Evolutionary conservation across 2,113 vertebrate genomes (phyloP).

Genomic region (Motacilla tschutschensis): DNA sequence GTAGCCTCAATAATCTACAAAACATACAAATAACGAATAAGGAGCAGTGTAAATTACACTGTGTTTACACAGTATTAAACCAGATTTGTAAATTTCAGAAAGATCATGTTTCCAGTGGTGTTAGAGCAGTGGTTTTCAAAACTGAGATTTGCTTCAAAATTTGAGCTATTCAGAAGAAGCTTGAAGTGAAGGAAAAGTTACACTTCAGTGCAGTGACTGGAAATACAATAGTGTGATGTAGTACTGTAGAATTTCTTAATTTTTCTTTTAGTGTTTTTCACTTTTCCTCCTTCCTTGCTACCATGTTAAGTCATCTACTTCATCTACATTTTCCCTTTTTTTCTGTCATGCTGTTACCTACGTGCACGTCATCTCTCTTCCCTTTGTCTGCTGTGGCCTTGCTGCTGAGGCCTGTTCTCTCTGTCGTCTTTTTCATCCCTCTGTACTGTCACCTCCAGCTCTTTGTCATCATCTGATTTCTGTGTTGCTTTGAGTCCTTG

Average conservation of each 20-base stretch:
- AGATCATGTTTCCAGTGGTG: background rate
- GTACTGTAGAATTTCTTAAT: background rate
- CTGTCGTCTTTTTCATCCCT: background rate
- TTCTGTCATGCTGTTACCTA: background rate
- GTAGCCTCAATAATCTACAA: background rate
- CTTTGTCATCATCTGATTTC: background rate
- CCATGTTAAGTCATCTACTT: background rate
- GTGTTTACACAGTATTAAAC: background rate
- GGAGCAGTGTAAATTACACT: background rate
- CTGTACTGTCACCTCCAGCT: background rate
- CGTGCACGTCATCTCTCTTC: background rate
- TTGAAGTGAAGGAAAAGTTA: background rate
- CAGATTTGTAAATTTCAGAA: background rate
- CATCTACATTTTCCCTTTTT: background rate
- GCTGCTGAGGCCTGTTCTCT: background rate
- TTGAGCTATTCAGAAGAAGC: background rate
- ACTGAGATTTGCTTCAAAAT: background rate
- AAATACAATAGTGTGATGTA: background rate
- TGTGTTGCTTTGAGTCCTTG: background rate
- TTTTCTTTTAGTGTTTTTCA: background rate
- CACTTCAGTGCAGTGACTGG: background rate
- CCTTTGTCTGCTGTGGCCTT: background rate
- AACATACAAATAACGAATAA: background rate
- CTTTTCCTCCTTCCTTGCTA: background rate
- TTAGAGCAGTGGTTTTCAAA: background rate